Percentiles rank a stretch among this genome's conserved stretches.
Evolutionary conservation across 2,797 vertebrate genomes (phyloP).

Genomic region (Zalophus californianus): DNA sequence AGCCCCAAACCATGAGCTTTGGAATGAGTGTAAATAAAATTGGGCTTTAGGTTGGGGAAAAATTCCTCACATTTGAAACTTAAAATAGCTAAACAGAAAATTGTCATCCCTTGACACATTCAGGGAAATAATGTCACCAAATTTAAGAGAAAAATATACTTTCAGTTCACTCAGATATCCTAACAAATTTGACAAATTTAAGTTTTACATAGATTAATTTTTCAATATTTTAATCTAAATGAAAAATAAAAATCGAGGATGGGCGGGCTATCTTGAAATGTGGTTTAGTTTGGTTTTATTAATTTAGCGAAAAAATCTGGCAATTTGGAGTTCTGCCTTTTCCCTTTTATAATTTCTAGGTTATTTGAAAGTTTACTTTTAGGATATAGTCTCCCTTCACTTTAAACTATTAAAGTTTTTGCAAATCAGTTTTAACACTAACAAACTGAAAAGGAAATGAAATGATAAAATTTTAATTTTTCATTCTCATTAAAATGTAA

Average conservation of each 20-base stretch:
- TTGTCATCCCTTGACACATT: neutral
- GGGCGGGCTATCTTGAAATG: neutral
- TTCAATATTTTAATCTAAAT: neutral
- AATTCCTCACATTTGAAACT: neutral
- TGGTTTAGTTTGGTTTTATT: neutral
- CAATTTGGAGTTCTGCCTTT: neutral
- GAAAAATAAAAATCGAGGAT: neutral
- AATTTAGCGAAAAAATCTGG: neutral
- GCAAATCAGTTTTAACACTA: neutral
- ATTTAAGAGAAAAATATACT: neutral
- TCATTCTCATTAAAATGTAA: neutral
- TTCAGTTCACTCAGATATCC: too few relatives aligned
- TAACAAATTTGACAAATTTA: neutral
- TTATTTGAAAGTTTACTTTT: neutral
- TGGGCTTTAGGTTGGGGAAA: conserved; percentile 16
- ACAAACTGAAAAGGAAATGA: neutral
- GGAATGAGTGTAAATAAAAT: conserved; percentile 78
- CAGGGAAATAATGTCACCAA: neutral
- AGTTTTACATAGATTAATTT: neutral
- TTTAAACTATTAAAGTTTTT: neutral
- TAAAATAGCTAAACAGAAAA: neutral
- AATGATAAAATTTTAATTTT: neutral
- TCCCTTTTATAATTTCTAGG: neutral
- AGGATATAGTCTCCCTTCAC: neutral
- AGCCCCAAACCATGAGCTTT: conserved; percentile 38